Evolutionary conservation across 1,140 invertebrate species (phyloP), one percentile per base, ranked within the genome.

Genomic region (Bathynomus jamesi): DNA sequence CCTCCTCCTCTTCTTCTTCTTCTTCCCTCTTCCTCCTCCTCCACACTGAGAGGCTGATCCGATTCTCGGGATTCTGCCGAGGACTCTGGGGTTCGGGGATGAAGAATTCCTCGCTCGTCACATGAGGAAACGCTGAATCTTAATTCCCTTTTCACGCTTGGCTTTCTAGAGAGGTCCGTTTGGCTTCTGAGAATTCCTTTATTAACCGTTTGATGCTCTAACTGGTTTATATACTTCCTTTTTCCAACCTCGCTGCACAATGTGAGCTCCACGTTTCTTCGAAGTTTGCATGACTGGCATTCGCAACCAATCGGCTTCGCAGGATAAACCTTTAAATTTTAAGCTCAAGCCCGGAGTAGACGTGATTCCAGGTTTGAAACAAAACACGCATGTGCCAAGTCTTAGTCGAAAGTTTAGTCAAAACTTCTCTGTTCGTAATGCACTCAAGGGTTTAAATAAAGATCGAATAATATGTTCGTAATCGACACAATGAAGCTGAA

Each of bases 51-150:
- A n/a, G n/a, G n/a, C n/a, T n/a, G n/a, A n/a, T n/a, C n/a, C n/a
- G n/a, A n/a, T n/a, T n/a, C n/a, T n/a, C n/a, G n/a, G n/a, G n/a
- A n/a, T n/a, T n/a, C n/a, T n/a, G n/a, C n/a, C n/a, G n/a, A n/a
- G n/a, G n/a, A n/a, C n/a, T n/a, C n/a, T n/a, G 75, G 17, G 75
- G 74, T 25, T 76, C 75, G 24, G 72, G 75, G 13, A 73, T 61
- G 70, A 73, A 76, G 27, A 76, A 65, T 60, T 76, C 75, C 29
- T 73, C 75, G 53, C 72, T 73, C 31, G 75, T 76, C 0, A 76
- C 75, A 11, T 69, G 75, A 17, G 75, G 75, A 32, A n/a, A 76
- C 75, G 71, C 75, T 76, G 60, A 76, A 76, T 13, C 75, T 32
- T 30, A 76, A 25, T 62, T 76, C 75, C 3, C 75, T 46, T 40